Base-by-base conservation (phyloP, 2,113 vertebrate genomes). In the Romanogobio albipinnatus region DNA sequence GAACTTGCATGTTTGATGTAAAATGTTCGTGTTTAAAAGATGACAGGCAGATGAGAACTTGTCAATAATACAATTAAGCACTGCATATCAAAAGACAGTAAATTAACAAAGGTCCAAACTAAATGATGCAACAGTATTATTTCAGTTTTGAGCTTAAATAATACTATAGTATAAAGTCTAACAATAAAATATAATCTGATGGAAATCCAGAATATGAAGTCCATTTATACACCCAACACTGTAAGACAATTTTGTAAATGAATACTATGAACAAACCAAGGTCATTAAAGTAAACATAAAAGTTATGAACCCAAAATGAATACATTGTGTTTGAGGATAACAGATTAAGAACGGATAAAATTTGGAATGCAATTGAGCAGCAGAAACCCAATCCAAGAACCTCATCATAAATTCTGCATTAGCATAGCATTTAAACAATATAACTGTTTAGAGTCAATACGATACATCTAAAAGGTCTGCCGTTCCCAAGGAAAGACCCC, bases 371-470 rank as follows among this genome's bases (percentile, higher is more conserved):
- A 79, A 79, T 1, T 22, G 70, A 39, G 51, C 59, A 82, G 64
- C 36, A 29, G 43, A 24, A 53, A 68, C 29, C 71, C 33, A 24
- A 39, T 1, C 17, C 22, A 36, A 26, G 36, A 45, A 29, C 43
- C 45, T 53, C 29, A 8, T 13, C 47, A 80, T 80, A 83, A 83
- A 86, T 80, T 82, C 5, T 7, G 47, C 11, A 59, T 62, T 47
- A 56, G 15, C 45, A 39, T 14, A 33, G 36, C n/a, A 62, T 64
- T 45, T 26, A 70, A 84, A 22, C 58, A 33, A 64, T 7, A 68
- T n/a, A 84, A 73, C 15, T 53, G 1, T 74, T 78, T 2, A 58
- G 22, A 71, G 64, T 66, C 58, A 70, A 68, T 51, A 24, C 17
- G 6, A 56, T 24, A 17, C 45, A 59, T 45, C 53, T n/a, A 61